Conservation (phyloP, 2,113 vertebrate species). For the Ophthalmotilapia sp. region DNA sequence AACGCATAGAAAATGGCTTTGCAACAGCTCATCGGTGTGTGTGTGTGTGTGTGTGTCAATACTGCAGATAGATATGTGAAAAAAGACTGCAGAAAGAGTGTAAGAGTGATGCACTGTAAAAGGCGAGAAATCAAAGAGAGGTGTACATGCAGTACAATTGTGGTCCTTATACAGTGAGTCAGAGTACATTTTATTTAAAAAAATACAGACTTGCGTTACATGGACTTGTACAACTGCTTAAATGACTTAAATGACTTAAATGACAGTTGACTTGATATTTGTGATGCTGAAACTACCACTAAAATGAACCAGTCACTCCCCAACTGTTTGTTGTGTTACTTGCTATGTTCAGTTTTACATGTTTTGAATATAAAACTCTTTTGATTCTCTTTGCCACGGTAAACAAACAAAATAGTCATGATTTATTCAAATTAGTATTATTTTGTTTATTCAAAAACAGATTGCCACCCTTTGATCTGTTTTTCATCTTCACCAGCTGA, state of each 20-base stretch:
- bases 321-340: not conserved
- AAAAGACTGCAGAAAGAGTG: not conserved
- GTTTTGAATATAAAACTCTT: not conserved
- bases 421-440: not conserved
- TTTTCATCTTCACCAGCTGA: not conserved
- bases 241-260: not conserved
- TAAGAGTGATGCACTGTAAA: not conserved
- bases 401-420: not conserved
- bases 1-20: conserved; percentile 31
- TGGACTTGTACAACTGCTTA: not conserved
- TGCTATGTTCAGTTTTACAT: not conserved
- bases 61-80: not conserved
- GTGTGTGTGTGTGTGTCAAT: conserved; percentile 3
- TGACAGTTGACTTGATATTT: not conserved
- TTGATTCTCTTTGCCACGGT: not conserved
- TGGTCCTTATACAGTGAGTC: not conserved
- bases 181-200: not conserved
- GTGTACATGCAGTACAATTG: not conserved
- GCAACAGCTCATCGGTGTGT: not conserved
- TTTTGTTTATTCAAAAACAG: not conserved
- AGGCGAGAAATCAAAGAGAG: not conserved
- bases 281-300: not conserved
- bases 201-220: not conserved
- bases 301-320: not conserved
- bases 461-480: not conserved